Evolutionary conservation across 2,113 vertebrate species (phyloP).

Genomic region (Equus przewalskii): DNA sequence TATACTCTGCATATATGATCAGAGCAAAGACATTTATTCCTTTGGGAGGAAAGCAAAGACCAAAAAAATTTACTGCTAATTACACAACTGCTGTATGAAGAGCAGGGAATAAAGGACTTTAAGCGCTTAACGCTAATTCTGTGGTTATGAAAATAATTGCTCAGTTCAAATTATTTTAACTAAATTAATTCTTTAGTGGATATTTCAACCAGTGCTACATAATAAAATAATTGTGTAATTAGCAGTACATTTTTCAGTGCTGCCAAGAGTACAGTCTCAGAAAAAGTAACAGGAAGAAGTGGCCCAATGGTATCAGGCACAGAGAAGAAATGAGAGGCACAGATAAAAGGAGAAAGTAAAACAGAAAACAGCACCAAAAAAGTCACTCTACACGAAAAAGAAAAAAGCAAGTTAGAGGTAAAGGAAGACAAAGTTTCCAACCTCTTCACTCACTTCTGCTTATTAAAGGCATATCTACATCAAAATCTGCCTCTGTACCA

Average conservation of each 20-base stretch:
- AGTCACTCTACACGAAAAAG: background rate
- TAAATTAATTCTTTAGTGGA: constrained; percentile 91
- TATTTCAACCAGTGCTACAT: constrained; percentile 90
- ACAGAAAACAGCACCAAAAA: background rate
- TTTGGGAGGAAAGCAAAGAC: constrained; percentile 81
- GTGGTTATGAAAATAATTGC: constrained; percentile 92
- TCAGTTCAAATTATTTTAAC: constrained; percentile 92
- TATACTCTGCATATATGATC: constrained; percentile 68
- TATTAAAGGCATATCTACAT: constrained; percentile 11
- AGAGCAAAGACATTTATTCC: constrained; percentile 83
- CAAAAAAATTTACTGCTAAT: constrained; percentile 92
- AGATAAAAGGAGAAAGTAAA: background rate
- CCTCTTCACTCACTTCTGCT: constrained; percentile 18
- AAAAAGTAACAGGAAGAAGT: constrained; percentile 76
- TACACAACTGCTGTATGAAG: constrained; percentile 89
- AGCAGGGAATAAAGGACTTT: constrained; percentile 89
- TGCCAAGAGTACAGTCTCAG: constrained; percentile 86
- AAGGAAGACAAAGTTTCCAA: constrained; percentile 26
- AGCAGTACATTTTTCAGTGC: constrained; percentile 88
- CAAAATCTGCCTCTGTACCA: background rate
- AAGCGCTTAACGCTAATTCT: constrained; percentile 90
- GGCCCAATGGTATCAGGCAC: background rate
- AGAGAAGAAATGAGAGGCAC: constrained; percentile 49
- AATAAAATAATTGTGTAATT: constrained; percentile 91
- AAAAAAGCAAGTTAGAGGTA: background rate